A percentile compares a stretch with the other conserved stretches of the same genome.
These are phyloP conservation scores for Pantala flavescens DNA, from an alignment of 1,140 invertebrate genomes.

Conservation along the genomic window DNA sequence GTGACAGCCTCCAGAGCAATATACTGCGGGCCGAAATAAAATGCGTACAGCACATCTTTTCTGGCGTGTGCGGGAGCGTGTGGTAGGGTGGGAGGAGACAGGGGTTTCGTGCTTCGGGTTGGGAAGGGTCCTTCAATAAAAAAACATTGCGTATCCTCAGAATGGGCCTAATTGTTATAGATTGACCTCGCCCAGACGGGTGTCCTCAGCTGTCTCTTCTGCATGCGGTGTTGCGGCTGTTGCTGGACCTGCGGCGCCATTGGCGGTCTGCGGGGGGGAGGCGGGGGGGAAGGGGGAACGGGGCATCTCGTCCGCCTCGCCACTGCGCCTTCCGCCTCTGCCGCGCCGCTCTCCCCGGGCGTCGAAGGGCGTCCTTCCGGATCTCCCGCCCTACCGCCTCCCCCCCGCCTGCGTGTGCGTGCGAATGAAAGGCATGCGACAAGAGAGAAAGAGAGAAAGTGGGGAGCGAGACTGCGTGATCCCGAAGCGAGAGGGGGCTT, in stretches of 20 bases:
- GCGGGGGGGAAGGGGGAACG: not conserved
- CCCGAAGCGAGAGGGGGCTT: not conserved
- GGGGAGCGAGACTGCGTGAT: not conserved
- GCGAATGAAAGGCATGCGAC: constrained; percentile 16
- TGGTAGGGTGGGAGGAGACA: too few relatives aligned
- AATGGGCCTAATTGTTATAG: not conserved
- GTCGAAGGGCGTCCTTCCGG: not conserved
- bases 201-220: constrained; percentile 40
- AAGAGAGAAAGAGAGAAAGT: constrained; percentile 14
- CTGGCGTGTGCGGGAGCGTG: too few relatives aligned
- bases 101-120: too few relatives aligned
- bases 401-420: constrained; percentile 14
- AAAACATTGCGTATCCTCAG: not conserved
- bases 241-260: not conserved
- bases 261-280: not conserved
- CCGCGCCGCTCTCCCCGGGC: constrained; percentile 38
- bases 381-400: constrained; percentile 15
- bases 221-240: not conserved
- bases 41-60: too few relatives aligned
- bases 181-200: constrained; percentile 60
- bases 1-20: too few relatives aligned
- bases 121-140: too few relatives aligned
- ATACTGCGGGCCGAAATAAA: too few relatives aligned
- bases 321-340: constrained; percentile 24
- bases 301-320: not conserved